phyloP scores from a whole-genome alignment of 2,888 invertebrate species.

The Eupithecia inturbata region DNA sequence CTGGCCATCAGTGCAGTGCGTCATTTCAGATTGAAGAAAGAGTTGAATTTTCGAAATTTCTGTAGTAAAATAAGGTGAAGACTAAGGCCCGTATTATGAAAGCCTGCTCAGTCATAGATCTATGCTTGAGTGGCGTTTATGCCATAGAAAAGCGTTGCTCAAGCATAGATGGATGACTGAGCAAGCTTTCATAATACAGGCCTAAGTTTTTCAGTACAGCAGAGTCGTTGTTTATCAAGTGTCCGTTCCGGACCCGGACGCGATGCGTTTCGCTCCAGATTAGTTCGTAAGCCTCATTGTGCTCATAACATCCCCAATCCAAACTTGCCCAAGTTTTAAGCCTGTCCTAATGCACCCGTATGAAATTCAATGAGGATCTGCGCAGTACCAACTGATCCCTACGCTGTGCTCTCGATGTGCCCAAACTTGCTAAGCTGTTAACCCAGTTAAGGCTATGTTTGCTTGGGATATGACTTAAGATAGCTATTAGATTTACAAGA shows the following conservation, averaged over 20 bases:
- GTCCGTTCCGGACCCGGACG: background rate
- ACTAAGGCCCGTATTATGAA: background rate
- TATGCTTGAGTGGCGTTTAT: too few relatives aligned
- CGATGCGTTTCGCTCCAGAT: background rate
- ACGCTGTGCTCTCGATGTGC: constrained; percentile 27
- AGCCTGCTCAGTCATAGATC: too few relatives aligned
- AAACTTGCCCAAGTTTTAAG: constrained; percentile 44
- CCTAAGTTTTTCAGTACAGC: background rate
- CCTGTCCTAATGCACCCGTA: constrained; percentile 49
- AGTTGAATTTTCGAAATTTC: background rate
- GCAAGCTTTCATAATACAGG: background rate
- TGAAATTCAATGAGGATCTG: constrained; percentile 55
- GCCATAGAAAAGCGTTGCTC: too few relatives aligned
- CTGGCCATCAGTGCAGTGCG: background rate
- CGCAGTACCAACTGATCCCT: constrained; percentile 11
- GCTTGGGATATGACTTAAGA: constrained; percentile 37
- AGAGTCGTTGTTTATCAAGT: background rate
- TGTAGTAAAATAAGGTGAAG: background rate
- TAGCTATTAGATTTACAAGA: constrained; percentile 36
- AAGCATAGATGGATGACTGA: too few relatives aligned
- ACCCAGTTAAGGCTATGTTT: constrained; percentile 39
- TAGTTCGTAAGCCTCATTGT: background rate
- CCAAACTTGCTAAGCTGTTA: constrained; percentile 44
- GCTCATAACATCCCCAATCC: constrained; percentile 33
- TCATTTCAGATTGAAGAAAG: background rate